Evolutionary conservation across 2,888 invertebrate species (phyloP), one percentile per base, ranked within the genome.

Genomic region (Pseudoips prasinana): DNA sequence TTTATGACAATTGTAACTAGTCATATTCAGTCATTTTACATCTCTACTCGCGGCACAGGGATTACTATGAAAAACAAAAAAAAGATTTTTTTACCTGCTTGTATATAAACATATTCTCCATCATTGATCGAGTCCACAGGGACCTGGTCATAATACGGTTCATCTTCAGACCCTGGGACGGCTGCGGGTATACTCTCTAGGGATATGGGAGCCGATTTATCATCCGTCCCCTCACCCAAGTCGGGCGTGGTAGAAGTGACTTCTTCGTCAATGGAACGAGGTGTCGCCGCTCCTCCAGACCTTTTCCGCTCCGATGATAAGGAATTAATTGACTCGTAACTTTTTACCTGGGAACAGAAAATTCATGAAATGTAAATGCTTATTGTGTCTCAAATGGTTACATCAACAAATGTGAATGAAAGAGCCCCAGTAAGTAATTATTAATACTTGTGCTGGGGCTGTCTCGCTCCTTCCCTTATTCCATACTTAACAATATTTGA

Each of bases 91-190:
- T 84, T 80, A 78, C 92, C 92, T 36, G 93, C 92, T 84, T 93
- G 92, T 42, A 94, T 92, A 61, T 93, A 93, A 48, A 94, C 93
- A 68, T 94, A 94, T 86, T 94, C 94, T 32, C 94, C 94, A 51
- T 92, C 92, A 46, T 89, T 90, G 27, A 90, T 88, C n/a, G 20
- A 20, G 46, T 93, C 94, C 27, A 91, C 84, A 0, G 94, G 93
- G 28, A 94, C 94, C 66, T 92, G 92, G 61, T 94, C 94, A 58
- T 94, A 94, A 58, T 92, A 93, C 0, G 93, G 94, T 60, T 94
- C 94, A 53, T 92, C 91, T 35, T 89, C 88, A 2, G 67, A 51
- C 3, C 62, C 50, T 1, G 80, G 70, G 19, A 62, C 73, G 7
- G 59, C 64, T 1, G 79, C 77, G 1, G 86, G 83, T 29, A 85